Percentiles rank a stretch among this genome's conserved stretches.
These are phyloP conservation scores for Matsumurasca onukii DNA, from an alignment of 1,140 invertebrate genomes.

Conservation along the genomic window DNA sequence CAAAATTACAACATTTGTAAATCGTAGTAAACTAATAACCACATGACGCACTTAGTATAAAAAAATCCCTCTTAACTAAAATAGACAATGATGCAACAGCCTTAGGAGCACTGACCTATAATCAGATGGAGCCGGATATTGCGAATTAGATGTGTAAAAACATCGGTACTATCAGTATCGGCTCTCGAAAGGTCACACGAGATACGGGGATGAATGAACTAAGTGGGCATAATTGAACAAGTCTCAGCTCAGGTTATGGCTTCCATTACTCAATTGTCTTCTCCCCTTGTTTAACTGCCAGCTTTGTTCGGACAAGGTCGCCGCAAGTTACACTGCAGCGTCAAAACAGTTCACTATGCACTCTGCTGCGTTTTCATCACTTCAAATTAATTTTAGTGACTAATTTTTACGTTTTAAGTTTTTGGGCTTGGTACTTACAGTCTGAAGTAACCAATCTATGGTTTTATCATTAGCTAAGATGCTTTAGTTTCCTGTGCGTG, in stretches of 20 bases:
- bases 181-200: background rate
- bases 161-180: background rate
- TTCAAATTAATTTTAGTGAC: background rate
- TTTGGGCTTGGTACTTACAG: too few species aligned
- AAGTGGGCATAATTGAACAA: background rate
- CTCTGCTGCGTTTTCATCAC: background rate
- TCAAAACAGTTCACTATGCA: background rate
- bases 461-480: too few species aligned
- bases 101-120: background rate
- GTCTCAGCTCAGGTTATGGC: slow-evolving; percentile 14
- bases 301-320: too few species aligned
- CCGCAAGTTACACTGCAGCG: background rate
- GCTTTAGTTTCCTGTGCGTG: too few species aligned
- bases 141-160: background rate
- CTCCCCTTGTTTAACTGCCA: slow-evolving; percentile 13
- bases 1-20: too few species aligned
- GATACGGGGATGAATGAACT: slow-evolving; percentile 1
- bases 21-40: too few species aligned
- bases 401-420: too few species aligned
- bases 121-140: background rate
- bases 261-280: slow-evolving; percentile 20
- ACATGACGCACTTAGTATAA: too few species aligned
- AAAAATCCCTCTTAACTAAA: too few species aligned
- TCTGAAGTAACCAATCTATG: too few species aligned
- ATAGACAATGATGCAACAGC: too few species aligned